A percentile compares a stretch with the other conserved stretches of the same genome.
Conservation (phyloP, 2,888 invertebrate species). For the Oxycera nigricornis region DNA sequence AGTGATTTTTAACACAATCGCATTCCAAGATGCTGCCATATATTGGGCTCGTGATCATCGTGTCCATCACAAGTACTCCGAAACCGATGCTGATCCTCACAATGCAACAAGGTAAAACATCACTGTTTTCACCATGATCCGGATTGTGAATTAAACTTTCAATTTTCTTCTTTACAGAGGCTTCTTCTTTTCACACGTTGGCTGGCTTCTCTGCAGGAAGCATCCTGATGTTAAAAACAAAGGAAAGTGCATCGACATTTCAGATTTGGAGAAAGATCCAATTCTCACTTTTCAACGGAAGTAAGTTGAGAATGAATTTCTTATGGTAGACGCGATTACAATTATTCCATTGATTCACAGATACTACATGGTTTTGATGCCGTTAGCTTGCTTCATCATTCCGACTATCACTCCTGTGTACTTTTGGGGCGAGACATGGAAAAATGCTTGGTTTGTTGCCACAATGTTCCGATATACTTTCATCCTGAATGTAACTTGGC, state of each 20-base stretch:
- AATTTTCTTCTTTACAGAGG: slow-evolving; percentile 66
- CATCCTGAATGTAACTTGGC: slow-evolving; percentile 86
- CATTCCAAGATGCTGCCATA: slow-evolving; percentile 84
- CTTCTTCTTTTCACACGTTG: slow-evolving; percentile 95
- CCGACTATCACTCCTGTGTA: slow-evolving; percentile 80
- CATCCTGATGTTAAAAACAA: slow-evolving; percentile 88
- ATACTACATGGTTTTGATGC: slow-evolving; percentile 78
- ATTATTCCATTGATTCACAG: slow-evolving; percentile 58
- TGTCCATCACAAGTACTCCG: slow-evolving; percentile 91
- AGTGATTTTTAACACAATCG: slow-evolving; percentile 83
- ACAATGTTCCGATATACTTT: slow-evolving; percentile 80
- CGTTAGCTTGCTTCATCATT: slow-evolving; percentile 76
- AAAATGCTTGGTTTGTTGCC: slow-evolving; percentile 72
- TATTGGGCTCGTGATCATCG: slow-evolving; percentile 84
- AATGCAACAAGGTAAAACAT: slow-evolving; percentile 74
- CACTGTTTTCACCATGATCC: neutral
- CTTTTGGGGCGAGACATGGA: slow-evolving; percentile 77
- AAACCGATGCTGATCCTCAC: slow-evolving; percentile 93
- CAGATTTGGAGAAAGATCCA: slow-evolving; percentile 82
- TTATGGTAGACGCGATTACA: neutral
- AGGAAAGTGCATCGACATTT: slow-evolving; percentile 84
- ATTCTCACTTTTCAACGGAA: slow-evolving; percentile 87
- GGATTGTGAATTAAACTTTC: neutral
- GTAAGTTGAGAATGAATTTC: slow-evolving; percentile 64
- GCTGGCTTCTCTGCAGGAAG: slow-evolving; percentile 91